Percentiles rank a stretch among this genome's conserved stretches.
Conservation (phyloP, 2,888 invertebrate species). For the Hylaea fasciaria region DNA sequence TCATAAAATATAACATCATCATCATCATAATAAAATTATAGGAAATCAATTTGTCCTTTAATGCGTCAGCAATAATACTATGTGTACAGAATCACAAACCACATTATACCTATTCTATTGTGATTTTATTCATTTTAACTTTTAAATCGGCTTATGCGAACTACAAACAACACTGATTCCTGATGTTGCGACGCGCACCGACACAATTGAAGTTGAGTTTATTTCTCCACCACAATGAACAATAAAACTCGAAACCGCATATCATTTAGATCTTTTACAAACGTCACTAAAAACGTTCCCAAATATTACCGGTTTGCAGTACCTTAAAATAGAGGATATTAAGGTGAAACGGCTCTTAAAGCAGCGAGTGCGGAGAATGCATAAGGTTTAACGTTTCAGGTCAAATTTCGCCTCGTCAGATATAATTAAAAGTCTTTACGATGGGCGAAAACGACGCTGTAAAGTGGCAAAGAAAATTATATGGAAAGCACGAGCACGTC, state of each 20-base stretch:
- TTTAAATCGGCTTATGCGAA: constrained; percentile 58
- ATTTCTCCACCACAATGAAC: not conserved
- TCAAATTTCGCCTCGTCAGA: constrained; percentile 71
- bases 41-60: too few species aligned
- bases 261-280: constrained; percentile 13
- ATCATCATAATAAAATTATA: too few species aligned
- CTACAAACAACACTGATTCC: constrained; percentile 45
- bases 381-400: constrained; percentile 60
- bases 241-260: not conserved
- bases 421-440: constrained; percentile 79
- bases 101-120: constrained; percentile 46
- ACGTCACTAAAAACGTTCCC: constrained; percentile 11
- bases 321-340: constrained; percentile 60
- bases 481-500: constrained; percentile 62
- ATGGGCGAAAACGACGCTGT: constrained; percentile 76
- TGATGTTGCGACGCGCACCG: not conserved
- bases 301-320: constrained; percentile 47
- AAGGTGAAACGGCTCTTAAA: constrained; percentile 55
- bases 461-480: constrained; percentile 71
- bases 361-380: constrained; percentile 62
- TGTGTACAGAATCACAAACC: constrained; percentile 26
- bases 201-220: not conserved
- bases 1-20: too few species aligned
- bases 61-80: too few species aligned
- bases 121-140: constrained; percentile 48